A percentile compares a stretch with the other conserved stretches of the same genome.
Evolutionary conservation across 2,888 invertebrate species (phyloP).

Genomic region (Drosophila cracens): DNA sequence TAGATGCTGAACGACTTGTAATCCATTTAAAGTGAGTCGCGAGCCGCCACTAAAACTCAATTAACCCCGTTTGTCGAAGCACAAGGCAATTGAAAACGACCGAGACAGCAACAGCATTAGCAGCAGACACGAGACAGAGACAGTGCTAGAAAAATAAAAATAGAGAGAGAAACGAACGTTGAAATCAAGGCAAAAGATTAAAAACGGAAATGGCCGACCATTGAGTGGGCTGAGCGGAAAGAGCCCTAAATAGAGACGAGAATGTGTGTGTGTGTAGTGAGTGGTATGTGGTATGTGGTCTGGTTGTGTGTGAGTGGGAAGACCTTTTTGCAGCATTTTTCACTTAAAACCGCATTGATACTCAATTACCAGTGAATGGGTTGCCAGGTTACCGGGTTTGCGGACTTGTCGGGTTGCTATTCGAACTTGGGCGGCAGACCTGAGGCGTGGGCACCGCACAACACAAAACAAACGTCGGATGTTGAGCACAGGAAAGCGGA

Average conservation of each 20-base stretch:
- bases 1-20: conserved; percentile 57
- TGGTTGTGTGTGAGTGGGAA: background rate
- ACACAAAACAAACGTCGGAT: conserved; percentile 68
- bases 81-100: conserved; percentile 62
- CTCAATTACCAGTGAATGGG: conserved; percentile 70
- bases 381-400: conserved; percentile 44
- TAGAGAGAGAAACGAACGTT: conserved; percentile 32
- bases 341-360: conserved; percentile 82
- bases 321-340: conserved; percentile 65
- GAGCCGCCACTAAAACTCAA: conserved; percentile 79
- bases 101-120: conserved; percentile 24
- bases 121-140: background rate
- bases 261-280: background rate
- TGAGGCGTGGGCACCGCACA: background rate
- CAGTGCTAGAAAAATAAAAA: conserved; percentile 20
- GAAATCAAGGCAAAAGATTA: conserved; percentile 77
- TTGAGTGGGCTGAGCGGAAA: conserved; percentile 18
- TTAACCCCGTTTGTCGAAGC: conserved; percentile 77
- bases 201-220: conserved; percentile 69
- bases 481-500: conserved; percentile 72
- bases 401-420: conserved; percentile 17
- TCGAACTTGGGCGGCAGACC: conserved; percentile 16
- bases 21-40: conserved; percentile 79
- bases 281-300: conserved; percentile 4
- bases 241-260: background rate